Conservation (phyloP, 2,888 invertebrate species). For the Ormyrus pomaceus region DNA sequence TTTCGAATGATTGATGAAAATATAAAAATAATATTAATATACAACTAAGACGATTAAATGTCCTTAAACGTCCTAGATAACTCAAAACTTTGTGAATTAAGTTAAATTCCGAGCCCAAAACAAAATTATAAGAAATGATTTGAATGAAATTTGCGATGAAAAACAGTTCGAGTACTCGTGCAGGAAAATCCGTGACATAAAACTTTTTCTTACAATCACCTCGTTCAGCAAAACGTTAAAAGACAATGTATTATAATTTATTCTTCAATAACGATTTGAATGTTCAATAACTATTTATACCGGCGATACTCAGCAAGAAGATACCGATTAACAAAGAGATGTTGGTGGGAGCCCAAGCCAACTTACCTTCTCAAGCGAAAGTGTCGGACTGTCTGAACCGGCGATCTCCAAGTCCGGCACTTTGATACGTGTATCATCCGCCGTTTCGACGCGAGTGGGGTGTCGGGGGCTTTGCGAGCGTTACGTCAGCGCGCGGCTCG, state of each 20-base stretch:
- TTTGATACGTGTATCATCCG: constrained; percentile 24
- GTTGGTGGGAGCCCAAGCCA: not conserved
- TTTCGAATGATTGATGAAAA: not conserved
- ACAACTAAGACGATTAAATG: not conserved
- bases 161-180: too few relatives aligned
- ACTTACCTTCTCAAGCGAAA: constrained; percentile 65
- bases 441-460: constrained; percentile 36
- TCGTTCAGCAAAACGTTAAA: not conserved
- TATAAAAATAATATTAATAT: constrained; percentile 13
- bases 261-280: not conserved
- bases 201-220: not conserved
- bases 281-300: too few relatives aligned
- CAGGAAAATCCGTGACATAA: not conserved
- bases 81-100: too few relatives aligned
- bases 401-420: constrained; percentile 28
- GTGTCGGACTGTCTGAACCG: constrained; percentile 63
- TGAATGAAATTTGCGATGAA: too few relatives aligned
- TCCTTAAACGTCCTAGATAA: too few relatives aligned
- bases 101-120: too few relatives aligned
- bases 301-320: not conserved
- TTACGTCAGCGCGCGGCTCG: constrained; percentile 43
- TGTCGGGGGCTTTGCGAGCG: constrained; percentile 27
- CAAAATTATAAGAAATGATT: too few relatives aligned
- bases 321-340: too few relatives aligned
- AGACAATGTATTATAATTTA: not conserved